phyloP scores from a whole-genome alignment of 2,113 vertebrate species.

The Notothenia rossii region DNA sequence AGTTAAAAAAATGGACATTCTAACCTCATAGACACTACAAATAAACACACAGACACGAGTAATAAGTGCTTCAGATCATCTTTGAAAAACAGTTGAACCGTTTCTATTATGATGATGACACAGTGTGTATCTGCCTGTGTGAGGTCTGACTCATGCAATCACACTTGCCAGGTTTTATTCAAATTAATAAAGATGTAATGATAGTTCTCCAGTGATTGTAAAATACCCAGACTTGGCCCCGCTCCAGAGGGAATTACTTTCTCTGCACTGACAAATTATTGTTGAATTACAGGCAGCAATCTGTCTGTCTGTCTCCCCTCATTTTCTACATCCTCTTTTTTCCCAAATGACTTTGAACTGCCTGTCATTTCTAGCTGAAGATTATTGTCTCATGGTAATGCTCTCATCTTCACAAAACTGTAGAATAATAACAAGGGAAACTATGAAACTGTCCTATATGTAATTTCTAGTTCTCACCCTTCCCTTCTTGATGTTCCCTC shows the following conservation, averaged over 20 bases:
- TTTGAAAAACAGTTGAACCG: not conserved
- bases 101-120: no score
- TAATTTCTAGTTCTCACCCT: conserved; percentile 2
- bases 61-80: not conserved
- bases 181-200: conserved; percentile 72
- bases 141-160: no score
- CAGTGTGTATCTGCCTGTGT: no score
- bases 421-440: not conserved
- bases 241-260: conserved; percentile 59
- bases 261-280: conserved; percentile 70
- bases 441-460: not conserved
- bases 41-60: not conserved
- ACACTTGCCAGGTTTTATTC: conserved; percentile 57
- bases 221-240: conserved; percentile 54
- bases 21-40: not conserved
- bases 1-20: no score
- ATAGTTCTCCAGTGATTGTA: conserved; percentile 61
- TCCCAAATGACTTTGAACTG: conserved; percentile 44
- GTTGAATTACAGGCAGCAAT: conserved; percentile 63
- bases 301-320: conserved; percentile 64
- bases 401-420: conserved; percentile 1
- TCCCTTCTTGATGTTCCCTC: not conserved
- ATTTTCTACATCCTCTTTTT: conserved; percentile 35
- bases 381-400: conserved; percentile 23
- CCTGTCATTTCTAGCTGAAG: conserved; percentile 26